Evolutionary conservation across 2,888 invertebrate genomes (phyloP), one percentile per base, ranked within the genome.

Genomic region (Panopea generosa): DNA sequence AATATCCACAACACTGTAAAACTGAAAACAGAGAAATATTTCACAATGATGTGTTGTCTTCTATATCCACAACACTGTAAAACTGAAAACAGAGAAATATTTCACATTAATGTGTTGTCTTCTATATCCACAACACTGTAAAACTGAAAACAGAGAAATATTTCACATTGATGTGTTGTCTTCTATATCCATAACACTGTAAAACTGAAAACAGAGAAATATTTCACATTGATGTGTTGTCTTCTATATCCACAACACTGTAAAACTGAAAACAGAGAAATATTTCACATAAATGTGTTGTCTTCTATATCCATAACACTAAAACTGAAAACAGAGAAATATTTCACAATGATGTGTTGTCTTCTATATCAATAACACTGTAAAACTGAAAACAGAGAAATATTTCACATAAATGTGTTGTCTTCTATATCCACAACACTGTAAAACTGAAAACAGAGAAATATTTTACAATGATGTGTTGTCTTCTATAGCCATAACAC

Each of bases 241-340:
- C 90, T n/a, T 87, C 87, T 84, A 91, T 89, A 73, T 92, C 92
- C 82, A 92, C 72, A 18, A 92, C 90, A 38, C 91, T 91, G 82
- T 86, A 92, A 80, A 92, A 92, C 91, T 92, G 88, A 45, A 70
- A 70, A 16, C 20, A n/a, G 56, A 9, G 22, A 49, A 65, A 49
- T 49, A 14, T 18, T n/a, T n/a, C n/a, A n/a, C n/a, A n/a, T n/a
- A 86, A 77, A 91, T 76, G 22, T 76, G 22, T 87, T 86, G 29
- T 90, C 90, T n/a, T 87, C 87, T 84, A 91, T 89, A 73, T 92
- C 92, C 82, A 92, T 74, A 18, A 92, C 90, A 38, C 91, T 91
- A 82, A 86, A 92, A 80, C 92, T 92, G 91, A 91, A 87, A 45
- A 70, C 67, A 16, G 24, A n/a, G 56, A 9, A 27, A 49, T 59